Percentiles rank a stretch among this genome's conserved stretches.
phyloP scores from a whole-genome alignment of 2,888 invertebrate genomes.

The Drosophila kambysellisi region DNA sequence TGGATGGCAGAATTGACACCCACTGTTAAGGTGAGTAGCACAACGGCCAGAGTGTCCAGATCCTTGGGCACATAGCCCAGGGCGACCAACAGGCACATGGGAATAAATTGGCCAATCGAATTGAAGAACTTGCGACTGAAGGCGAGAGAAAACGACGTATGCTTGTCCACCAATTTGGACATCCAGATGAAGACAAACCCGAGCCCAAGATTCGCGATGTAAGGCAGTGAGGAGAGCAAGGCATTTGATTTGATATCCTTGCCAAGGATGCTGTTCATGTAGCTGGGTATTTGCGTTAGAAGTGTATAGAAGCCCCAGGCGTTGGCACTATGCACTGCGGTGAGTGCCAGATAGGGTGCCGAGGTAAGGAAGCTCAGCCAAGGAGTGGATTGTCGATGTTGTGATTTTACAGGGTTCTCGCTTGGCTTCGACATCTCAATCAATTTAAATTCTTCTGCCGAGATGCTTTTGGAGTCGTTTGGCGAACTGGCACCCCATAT shows the following conservation, averaged over 20 bases:
- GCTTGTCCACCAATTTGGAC: conserved; percentile 86
- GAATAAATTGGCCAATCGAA: conserved; percentile 88
- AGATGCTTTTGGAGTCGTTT: conserved; percentile 87
- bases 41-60: conserved; percentile 86
- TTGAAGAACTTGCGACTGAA: conserved; percentile 86
- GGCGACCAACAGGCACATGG: conserved; percentile 88
- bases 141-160: conserved; percentile 78
- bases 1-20: conserved; percentile 91
- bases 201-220: conserved; percentile 89
- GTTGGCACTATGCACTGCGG: conserved; percentile 89
- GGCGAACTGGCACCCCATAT: conserved; percentile 89
- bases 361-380: conserved; percentile 91
- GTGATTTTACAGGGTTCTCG: conserved; percentile 39
- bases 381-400: conserved; percentile 87
- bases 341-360: conserved; percentile 90
- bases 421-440: conserved; percentile 86
- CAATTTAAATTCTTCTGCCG: conserved; percentile 88
- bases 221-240: conserved; percentile 89
- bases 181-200: conserved; percentile 90
- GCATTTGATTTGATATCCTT: conserved; percentile 91
- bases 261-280: conserved; percentile 90
- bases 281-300: conserved; percentile 92
- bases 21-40: conserved; percentile 89
- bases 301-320: conserved; percentile 94
- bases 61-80: conserved; percentile 86